Evolutionary conservation across 2,797 vertebrate genomes (phyloP), one percentile per base, ranked within the genome.

Genomic region (Aldrovandia affinis): DNA sequence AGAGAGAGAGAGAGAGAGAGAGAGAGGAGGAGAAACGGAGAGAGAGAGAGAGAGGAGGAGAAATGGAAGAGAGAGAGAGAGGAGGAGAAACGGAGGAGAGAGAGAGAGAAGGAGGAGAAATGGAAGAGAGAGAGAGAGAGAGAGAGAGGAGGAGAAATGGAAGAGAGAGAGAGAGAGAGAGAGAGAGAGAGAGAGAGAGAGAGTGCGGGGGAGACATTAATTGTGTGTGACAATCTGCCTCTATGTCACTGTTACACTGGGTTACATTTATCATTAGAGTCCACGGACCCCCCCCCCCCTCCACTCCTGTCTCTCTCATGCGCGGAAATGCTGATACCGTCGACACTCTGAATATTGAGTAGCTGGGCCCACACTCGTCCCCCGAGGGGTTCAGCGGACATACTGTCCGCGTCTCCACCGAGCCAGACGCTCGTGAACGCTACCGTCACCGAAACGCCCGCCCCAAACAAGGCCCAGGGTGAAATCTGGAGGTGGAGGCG

Each of bases 201-300:
- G 93, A 94, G 92, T 92, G 91, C 89, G 89, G 84, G 91, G 89
- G 90, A 87, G 92, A 93, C 92, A 91, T 95, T 97, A 97, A 98
- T 95, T 89, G 93, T 90, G 93, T 94, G 90, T 94, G 96, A 96
- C 96, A 96, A 93, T 86, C 28, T 86, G 93, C 90, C 95, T 92
- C 92, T 94, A 89, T 92, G 93, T 95, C 93, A 92, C 95, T 91
- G 94, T 96, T 95, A 93, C 91, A 94, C 87, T 25, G 87, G 87
- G 90, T 94, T 94, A 94, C 75, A 85, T 90, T 95, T 92, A 90
- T 92, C 94, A 91, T 93, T 92, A 95, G 92, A 90, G 85, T 83
- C 89, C 92, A 89, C 75, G 47, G 91, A 93, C 91, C 85, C 87
- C 82, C 90, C 86, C 55, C 30, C 70, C 36, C 18, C 59, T 30